Base-by-base conservation (phyloP, 2,888 invertebrate genomes). In the Melolontha melolontha region DNA sequence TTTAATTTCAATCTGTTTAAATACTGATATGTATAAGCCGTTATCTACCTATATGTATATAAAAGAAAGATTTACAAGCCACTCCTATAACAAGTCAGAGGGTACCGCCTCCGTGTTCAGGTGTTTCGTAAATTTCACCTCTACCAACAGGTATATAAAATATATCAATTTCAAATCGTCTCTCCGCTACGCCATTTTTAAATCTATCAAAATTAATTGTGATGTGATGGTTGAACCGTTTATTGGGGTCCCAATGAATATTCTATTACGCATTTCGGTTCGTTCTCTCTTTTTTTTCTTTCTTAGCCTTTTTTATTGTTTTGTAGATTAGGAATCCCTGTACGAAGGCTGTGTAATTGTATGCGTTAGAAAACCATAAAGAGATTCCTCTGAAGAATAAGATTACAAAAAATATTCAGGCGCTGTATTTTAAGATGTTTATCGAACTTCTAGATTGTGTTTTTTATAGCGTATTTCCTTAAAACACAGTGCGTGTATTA, bases 171-270 rank as follows among this genome's bases (percentile, higher is more conserved):
- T 47, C 1, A 29, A 62, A 39, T 34, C 22, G 54, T 34, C 2
- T 11, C 10, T 1, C 5, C 6, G 12, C 55, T 27, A 62, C 67
- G 67, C 67, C 67, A 68, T 68, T 64, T 64, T 63, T 64, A 64
- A 68, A 64, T 64, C 39, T 55, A 64, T 49, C 59, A 17, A 57
- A 59, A 50, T 50, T 47, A 57, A 50, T 57, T 50, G 14, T 62
- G 29, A 65, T 39, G n/a, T 29, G 42, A 29, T 65, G 41, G 27
- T 39, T 39, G 55, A 54, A 47, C 47, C 41, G 42, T 68, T 68
- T 67, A 67, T 67, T 68, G 47, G 64, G 42, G 34, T 12, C 55
- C 29, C 67, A 47, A 54, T 68, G 67, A 62, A 68, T 68, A 68
- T 68, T 68, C 67, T 55, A 68, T 55, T 55, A 50, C 67, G 39